phyloP scores from a whole-genome alignment of 2,888 invertebrate species.

The Orthonevra nobilis region DNA sequence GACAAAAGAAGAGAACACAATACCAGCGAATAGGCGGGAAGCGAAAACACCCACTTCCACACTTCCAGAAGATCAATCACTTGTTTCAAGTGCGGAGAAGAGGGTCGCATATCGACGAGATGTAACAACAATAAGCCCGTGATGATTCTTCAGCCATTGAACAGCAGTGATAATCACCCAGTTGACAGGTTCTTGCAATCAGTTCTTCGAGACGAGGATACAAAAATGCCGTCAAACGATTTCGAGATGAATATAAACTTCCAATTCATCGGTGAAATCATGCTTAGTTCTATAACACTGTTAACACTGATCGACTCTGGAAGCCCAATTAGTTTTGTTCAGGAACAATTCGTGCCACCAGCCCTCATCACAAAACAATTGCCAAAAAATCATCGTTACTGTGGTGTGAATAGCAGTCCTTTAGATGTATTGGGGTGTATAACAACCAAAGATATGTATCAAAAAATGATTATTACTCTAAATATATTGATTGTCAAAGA shows the following conservation, averaged over 20 bases:
- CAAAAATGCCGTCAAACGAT: background rate
- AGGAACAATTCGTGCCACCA: slow-evolving; percentile 23
- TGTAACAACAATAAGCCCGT: slow-evolving; percentile 1
- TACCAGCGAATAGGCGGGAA: background rate
- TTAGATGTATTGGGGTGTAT: slow-evolving; percentile 13
- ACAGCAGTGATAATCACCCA: no score
- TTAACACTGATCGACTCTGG: slow-evolving; percentile 21
- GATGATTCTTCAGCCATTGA: background rate
- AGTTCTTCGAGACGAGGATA: background rate
- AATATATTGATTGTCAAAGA: slow-evolving; percentile 31
- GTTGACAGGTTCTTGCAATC: no score
- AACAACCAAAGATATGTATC: slow-evolving; percentile 2
- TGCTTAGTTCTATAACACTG: background rate
- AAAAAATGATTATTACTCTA: slow-evolving; percentile 8
- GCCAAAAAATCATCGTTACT: background rate
- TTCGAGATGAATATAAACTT: background rate
- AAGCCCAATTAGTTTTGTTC: slow-evolving; percentile 33
- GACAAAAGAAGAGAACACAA: background rate
- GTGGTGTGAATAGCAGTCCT: no score
- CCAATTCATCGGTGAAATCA: background rate
- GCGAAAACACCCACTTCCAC: background rate
- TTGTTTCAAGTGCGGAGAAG: slow-evolving; percentile 26
- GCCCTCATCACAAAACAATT: background rate
- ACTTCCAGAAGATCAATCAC: background rate
- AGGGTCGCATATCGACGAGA: slow-evolving; percentile 8